phyloP scores from a whole-genome alignment of 2,888 invertebrate genomes.

The Ichneumon xanthorius region DNA sequence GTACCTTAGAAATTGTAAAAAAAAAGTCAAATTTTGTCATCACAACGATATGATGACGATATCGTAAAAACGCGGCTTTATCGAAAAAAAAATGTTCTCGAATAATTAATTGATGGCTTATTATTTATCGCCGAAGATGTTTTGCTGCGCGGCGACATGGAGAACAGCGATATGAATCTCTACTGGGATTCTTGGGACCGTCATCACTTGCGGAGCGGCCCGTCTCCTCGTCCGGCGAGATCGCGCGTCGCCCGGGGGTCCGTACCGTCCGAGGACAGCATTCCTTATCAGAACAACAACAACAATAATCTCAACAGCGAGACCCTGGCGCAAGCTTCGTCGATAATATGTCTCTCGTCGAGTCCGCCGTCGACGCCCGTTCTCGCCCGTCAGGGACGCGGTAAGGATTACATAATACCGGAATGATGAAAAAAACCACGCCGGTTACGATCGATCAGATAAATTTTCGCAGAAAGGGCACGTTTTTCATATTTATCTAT shows the following conservation, averaged over 20 bases:
- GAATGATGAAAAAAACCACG: conserved; percentile 1
- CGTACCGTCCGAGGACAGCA: conserved; percentile 87
- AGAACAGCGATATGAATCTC: conserved; percentile 88
- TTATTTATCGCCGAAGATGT: conserved; percentile 85
- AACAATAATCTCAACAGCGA: conserved; percentile 82
- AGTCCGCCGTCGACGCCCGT: conserved; percentile 84
- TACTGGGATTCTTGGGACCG: conserved; percentile 98
- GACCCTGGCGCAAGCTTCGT: conserved; percentile 84
- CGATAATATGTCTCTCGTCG: conserved; percentile 86
- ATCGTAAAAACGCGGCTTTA: too few species aligned
- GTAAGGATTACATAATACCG: conserved; percentile 61
- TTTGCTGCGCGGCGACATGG: conserved; percentile 87
- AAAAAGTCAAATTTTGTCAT: too few species aligned
- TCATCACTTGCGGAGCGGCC: conserved; percentile 86
- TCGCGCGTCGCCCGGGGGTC: conserved; percentile 86
- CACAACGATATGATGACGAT: too few species aligned
- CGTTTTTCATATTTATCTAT: background rate
- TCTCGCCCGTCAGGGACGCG: conserved; percentile 75
- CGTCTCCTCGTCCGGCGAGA: conserved; percentile 86
- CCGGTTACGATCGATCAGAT: conserved; percentile 26
- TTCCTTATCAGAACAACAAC: conserved; percentile 83
- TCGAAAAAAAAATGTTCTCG: background rate
- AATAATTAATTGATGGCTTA: background rate
- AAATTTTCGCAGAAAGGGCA: background rate
- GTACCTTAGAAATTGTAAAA: too few species aligned